Base-by-base conservation (phyloP, 2,797 vertebrate species). In the Danio kyathit region DNA sequence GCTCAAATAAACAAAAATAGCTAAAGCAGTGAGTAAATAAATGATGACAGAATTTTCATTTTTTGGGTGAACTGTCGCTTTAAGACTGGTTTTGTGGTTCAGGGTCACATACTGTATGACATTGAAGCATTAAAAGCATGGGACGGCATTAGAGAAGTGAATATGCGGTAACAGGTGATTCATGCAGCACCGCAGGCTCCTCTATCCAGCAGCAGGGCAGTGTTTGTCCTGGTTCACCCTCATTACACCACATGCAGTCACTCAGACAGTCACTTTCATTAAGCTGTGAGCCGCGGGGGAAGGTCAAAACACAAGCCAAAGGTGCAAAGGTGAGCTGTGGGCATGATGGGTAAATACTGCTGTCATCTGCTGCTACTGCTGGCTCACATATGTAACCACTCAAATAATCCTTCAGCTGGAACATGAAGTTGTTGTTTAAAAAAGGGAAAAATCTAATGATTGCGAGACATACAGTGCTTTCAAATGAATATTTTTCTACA, bases 181-280 rank as follows among this genome's bases (percentile, higher is more conserved):
- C 87, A 89, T 11, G 54, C 46, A 2, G 10, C 63, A 79, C 59
- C 21, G 2, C 67, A 49, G 54, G 70, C 81, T 80, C 49, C 21
- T 67, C 40, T 38, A 29, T 43, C 41, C 81, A 75, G 29, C 29
- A 84, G 64, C 10, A 0, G 8, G 16, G 51, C 70, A 64, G 59
- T 76, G 46, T 70, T 14, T 1, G 19, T 40, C 43, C 16, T 74
- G 75, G 29, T 43, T 13, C 89, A 86, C 66, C 85, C 86, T 87
- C 84, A 88, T 84, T 89, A 87, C 87, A 87, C 86, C 86, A 91
- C 83, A 83, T 73, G 79, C 59, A 79, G 72, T 81, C 75, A 48
- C 54, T 74, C 59, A 79, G 72, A 81, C 75, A 48, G 40, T 74
- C 65, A 52, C 56, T 48, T 60, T 84, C 85, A 89, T 88, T 86